These are phyloP conservation scores for Nephotettix cincticeps DNA, from an alignment of 1,140 invertebrate genomes.

Conservation along the genomic window DNA sequence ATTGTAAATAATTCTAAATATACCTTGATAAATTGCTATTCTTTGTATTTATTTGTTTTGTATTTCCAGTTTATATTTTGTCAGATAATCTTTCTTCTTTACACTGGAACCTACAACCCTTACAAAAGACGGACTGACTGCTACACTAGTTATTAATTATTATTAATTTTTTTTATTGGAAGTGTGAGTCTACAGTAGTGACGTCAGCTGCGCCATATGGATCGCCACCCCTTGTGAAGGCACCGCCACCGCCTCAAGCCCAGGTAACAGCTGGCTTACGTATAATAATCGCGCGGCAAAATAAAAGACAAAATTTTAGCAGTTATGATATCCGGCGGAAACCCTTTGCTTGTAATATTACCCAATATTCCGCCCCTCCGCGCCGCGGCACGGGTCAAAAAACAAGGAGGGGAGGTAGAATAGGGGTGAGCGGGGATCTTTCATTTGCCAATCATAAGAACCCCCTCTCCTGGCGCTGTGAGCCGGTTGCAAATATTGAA, in stretches of 20 bases:
- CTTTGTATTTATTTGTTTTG: too few species aligned
- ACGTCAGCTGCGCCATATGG: not conserved
- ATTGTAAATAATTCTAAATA: too few species aligned
- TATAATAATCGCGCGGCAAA: not conserved
- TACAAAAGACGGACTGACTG: too few species aligned
- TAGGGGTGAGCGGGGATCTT: not conserved
- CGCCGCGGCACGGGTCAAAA: not conserved
- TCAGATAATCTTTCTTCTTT: too few species aligned
- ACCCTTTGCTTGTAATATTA: slow-evolving; percentile 12
- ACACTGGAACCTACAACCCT: too few species aligned
- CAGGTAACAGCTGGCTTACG: not conserved
- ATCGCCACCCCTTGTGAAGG: not conserved
- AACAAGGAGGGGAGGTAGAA: too few species aligned
- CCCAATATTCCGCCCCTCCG: not conserved
- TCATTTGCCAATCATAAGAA: slow-evolving; percentile 16
- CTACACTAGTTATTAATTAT: too few species aligned
- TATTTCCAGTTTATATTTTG: too few species aligned
- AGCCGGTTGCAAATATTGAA: slow-evolving; percentile 10
- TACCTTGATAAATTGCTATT: too few species aligned
- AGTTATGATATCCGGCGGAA: slow-evolving; percentile 9
- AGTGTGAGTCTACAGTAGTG: too few species aligned
- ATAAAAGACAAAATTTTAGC: slow-evolving; percentile 8
- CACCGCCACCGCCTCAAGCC: not conserved
- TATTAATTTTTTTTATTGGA: too few species aligned
- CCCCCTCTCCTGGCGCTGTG: not conserved